Conservation (phyloP, 2,888 invertebrate genomes). For the Chloromyia formosa region DNA sequence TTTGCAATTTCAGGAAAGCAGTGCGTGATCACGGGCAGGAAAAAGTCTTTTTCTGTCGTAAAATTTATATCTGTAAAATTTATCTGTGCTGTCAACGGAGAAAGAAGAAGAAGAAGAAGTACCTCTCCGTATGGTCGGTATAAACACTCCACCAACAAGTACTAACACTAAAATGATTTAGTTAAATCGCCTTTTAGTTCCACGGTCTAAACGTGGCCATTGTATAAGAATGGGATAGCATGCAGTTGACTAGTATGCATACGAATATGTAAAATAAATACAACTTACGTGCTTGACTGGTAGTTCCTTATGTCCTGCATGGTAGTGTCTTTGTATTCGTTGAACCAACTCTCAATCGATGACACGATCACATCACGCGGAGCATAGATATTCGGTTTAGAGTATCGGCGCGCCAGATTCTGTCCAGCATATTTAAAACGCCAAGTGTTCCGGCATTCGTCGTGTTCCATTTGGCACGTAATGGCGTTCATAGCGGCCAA, state of each 20-base stretch:
- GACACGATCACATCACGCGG: neutral
- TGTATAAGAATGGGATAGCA: neutral
- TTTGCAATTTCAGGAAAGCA: no score
- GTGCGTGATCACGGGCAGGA: no score
- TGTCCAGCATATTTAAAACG: conserved; percentile 39
- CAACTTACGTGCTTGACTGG: conserved; percentile 21
- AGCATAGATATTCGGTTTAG: conserved; percentile 8
- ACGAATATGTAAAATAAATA: neutral
- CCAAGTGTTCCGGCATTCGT: conserved; percentile 40
- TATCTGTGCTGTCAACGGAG: no score
- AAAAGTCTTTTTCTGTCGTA: no score
- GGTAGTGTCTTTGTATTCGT: conserved; percentile 23
- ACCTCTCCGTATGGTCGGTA: no score
- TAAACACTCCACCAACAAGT: no score
- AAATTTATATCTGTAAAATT: no score
- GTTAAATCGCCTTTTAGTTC: no score
- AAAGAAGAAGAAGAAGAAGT: no score
- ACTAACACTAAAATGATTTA: no score
- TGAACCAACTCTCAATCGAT: conserved; percentile 38
- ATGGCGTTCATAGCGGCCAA: conserved; percentile 37
- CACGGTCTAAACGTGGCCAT: no score
- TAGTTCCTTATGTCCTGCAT: conserved; percentile 31
- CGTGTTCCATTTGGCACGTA: conserved; percentile 39
- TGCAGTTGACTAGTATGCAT: no score
- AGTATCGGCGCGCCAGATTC: conserved; percentile 38